These are phyloP conservation scores for Erynnis tages DNA, from an alignment of 2,888 invertebrate species.

Conservation along the genomic window DNA sequence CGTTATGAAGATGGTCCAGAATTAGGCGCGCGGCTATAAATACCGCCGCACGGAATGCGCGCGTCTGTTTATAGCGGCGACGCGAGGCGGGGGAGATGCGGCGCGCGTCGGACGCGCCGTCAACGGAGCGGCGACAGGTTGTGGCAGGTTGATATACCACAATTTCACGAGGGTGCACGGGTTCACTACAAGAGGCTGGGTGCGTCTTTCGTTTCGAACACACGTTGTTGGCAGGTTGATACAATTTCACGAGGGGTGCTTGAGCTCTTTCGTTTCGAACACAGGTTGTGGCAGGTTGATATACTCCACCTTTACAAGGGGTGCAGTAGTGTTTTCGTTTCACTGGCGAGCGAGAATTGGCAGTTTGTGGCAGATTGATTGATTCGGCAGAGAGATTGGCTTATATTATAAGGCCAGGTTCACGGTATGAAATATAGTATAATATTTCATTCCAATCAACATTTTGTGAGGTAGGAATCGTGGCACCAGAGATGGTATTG, in stretches of 20 bases:
- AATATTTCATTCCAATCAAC: no score
- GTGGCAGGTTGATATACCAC: conserved; percentile 52
- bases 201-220: background rate
- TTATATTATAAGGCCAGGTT: no score
- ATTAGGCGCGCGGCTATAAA: conserved; percentile 66
- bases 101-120: conserved; percentile 24
- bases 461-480: no score
- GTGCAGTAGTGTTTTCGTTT: no score
- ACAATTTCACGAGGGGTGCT: background rate
- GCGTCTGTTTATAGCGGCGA: conserved; percentile 69
- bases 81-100: conserved; percentile 60
- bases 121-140: conserved; percentile 42
- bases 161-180: no score
- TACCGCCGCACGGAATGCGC: conserved; percentile 64
- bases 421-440: no score
- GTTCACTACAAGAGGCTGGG: no score
- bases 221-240: background rate
- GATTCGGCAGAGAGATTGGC: no score
- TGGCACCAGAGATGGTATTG: no score
- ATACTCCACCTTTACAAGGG: conserved; percentile 13
- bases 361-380: background rate
- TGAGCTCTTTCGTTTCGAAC: no score
- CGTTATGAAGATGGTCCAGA: conserved; percentile 46
- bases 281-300: conserved; percentile 61
- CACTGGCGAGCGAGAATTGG: no score